Base-by-base conservation (phyloP, 2,113 vertebrate species). In the Bos javanicus region DNA sequence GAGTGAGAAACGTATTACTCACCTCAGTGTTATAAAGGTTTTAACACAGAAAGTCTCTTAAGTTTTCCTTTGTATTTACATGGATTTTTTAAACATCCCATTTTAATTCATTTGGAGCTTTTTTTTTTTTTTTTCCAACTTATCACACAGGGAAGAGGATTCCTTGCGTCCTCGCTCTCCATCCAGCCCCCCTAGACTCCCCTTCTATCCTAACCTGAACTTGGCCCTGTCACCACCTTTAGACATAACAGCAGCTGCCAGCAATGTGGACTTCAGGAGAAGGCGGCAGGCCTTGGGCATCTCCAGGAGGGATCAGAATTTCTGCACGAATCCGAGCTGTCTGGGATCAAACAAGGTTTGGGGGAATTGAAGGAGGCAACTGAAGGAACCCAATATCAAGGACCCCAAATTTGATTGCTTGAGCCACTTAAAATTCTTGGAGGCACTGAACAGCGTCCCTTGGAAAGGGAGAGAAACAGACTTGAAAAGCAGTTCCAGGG, bases 401-500 rank as follows among this genome's bases (percentile, higher is more conserved):
- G 64, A 90, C 93, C 74, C 90, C 83, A 80, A 90, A 48, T 30
- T 52, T 76, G 33, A 95, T 50, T 46, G 64, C 71, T 89, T 96
- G 90, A 59, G 81, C 83, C 81, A 39, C 78, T 97, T 95, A 43
- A 97, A 88, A 67, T 81, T 96, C 87, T 96, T 93, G 97, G 91
- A 80, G 92, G 89, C 93, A 11, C 86, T 90, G 96, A 90, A 84
- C 23, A 46, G 91, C 95, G 43, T 14, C 48, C 2, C 87, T 96
- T 85, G 94, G 91, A 85, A 97, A 60, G 74, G 84, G 96, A 83
- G 0, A 95, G 11, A 97, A 95, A 91, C 0, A 67, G 36, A 95
- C 96, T 98, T 97, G 2, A 95, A 98, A 97, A 98, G 94, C 97
- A 60, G 98, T 67, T 50, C 93, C 96, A 95, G 98, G 89, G 95